A percentile compares a stretch with the other conserved stretches of the same genome.
Conservation (phyloP, 1,140 invertebrate genomes). For the Brachionus rotundiformis region DNA sequence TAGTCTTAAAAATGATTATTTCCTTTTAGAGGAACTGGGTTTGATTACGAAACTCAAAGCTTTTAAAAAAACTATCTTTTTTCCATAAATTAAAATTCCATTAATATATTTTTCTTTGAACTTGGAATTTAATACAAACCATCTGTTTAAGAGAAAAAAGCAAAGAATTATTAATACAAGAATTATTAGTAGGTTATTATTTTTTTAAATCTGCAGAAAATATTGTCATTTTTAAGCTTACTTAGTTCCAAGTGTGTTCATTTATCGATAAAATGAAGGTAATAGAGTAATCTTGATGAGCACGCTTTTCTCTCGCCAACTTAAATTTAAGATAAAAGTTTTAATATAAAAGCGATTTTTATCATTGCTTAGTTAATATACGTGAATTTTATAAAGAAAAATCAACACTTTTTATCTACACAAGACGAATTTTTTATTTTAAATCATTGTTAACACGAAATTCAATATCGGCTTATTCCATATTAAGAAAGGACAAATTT, state of each 20-base stretch:
- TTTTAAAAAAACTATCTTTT: not conserved
- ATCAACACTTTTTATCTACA: not conserved
- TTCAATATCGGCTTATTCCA: not conserved
- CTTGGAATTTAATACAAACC: not conserved
- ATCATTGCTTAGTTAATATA: not conserved
- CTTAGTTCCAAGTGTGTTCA: not conserved
- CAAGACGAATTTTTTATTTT: not conserved
- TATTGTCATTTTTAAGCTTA: not conserved
- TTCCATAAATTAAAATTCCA: slow-evolving; percentile 16
- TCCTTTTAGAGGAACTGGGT: not conserved
- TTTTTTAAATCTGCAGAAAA: not conserved
- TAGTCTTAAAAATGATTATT: not conserved
- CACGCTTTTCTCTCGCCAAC: not conserved
- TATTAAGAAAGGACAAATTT: slow-evolving; percentile 1
- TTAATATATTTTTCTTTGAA: not conserved
- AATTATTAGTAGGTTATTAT: not conserved
- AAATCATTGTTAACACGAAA: not conserved
- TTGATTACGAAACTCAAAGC: not conserved
- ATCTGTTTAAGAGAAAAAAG: not conserved
- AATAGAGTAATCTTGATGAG: too few species aligned
- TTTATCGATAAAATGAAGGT: not conserved
- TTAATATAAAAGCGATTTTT: too few species aligned
- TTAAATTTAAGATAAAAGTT: too few species aligned
- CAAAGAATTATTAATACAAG: not conserved
- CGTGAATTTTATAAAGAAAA: not conserved